Conservation (phyloP, 2,888 invertebrate species). For the Patella ulyssiponensis region DNA sequence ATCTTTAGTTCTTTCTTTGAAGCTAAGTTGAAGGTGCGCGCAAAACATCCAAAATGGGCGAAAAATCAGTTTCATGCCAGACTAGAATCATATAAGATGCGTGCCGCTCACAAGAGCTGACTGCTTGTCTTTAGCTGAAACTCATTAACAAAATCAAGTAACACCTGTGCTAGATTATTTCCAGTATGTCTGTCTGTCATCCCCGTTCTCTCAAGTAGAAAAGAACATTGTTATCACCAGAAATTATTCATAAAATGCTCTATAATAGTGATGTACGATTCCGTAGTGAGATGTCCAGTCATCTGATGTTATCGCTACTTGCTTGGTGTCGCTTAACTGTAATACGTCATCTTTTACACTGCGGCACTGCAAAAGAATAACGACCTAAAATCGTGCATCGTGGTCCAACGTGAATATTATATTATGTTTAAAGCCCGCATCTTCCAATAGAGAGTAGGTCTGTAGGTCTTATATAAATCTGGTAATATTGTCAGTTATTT, state of each 20-base stretch:
- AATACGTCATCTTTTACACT: conserved; percentile 24
- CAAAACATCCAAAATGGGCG: conserved; percentile 29
- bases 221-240: conserved; percentile 25
- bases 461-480: conserved; percentile 23
- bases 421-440: conserved; percentile 20
- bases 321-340: conserved; percentile 24
- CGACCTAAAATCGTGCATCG: conserved; percentile 22
- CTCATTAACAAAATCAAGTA: conserved; percentile 26
- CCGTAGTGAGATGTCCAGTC: conserved; percentile 21
- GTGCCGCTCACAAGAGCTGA: conserved; percentile 28
- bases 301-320: conserved; percentile 26
- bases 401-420: conserved; percentile 22
- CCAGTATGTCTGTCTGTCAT: background rate
- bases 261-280: conserved; percentile 25
- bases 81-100: conserved; percentile 32
- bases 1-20: conserved; percentile 21
- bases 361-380: conserved; percentile 19
- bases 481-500: background rate
- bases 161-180: conserved; percentile 19
- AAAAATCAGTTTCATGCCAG: conserved; percentile 17
- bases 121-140: conserved; percentile 19
- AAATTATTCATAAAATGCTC: conserved; percentile 30
- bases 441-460: conserved; percentile 16
- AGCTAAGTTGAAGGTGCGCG: conserved; percentile 35
- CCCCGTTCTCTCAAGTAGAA: conserved; percentile 22